Base-by-base conservation (phyloP, 2,113 vertebrate species). In the Nicator chloris region DNA sequence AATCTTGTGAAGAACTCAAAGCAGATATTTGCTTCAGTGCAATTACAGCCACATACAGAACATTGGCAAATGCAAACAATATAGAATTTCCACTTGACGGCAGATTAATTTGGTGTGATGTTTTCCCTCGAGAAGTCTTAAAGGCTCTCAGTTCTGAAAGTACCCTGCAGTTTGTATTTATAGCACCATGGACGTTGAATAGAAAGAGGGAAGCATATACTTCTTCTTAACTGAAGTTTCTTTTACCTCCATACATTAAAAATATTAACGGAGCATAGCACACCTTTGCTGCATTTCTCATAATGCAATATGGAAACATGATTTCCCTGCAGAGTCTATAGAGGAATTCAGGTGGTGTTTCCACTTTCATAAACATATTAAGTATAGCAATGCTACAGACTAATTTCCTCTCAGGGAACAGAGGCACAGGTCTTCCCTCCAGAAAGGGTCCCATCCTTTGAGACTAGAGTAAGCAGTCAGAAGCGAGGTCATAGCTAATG, bases 41-140 rank as follows among this genome's bases (percentile, higher is more conserved):
- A 95, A 93, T 97, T 96, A 97, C 92, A 96, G 94, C 88, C 85
- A 91, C 86, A 95, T 93, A 83, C 92, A 96, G 93, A 93, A 96
- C 90, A 90, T 65, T 96, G 96, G 95, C 94, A 97, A 97, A 94
- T 93, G 95, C 95, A 96, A 97, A 97, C 92, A 95, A 96, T 97
- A 97, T 95, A 96, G 95, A 96, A 96, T 97, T 97, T 97, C 95
- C 94, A 96, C 95, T 96, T 90, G 93, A 93, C 40, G 72, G 96
- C 96, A 96, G 95, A 97, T 97, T 97, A 97, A 97, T 97, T 96
- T 97, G 96, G 95, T 97, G 95, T 93, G 95, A 96, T 97, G 93
- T 93, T 97, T 95, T 96, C 95, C 93, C 93, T 79, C 13, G 94
- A 96, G 96, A 96, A 57, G 77, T 65, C 95, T 94, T 97, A 96